A percentile compares a stretch with the other conserved stretches of the same genome.
Evolutionary conservation across 2,113 vertebrate species (phyloP).

Genomic region (Tyto alba): DNA sequence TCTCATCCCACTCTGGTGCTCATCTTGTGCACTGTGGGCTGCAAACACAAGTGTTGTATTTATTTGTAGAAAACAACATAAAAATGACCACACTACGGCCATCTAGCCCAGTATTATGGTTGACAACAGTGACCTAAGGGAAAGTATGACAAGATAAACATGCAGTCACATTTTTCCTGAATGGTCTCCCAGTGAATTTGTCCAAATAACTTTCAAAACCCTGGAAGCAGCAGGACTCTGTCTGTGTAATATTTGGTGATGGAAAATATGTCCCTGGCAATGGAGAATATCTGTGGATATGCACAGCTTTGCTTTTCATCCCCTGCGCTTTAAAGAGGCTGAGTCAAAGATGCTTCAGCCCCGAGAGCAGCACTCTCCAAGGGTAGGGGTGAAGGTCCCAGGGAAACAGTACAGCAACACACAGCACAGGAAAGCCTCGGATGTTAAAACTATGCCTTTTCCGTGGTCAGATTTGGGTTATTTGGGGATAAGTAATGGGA

Average conservation of each 20-base stretch:
- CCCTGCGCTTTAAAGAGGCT: neutral
- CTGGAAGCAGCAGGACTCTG: neutral
- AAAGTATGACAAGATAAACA: slow-evolving; percentile 50
- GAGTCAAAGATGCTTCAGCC: neutral
- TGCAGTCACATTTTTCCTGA: slow-evolving; percentile 38
- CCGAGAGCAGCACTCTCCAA: neutral
- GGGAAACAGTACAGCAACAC: neutral
- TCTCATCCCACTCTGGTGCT: neutral
- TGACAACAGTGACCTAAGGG: neutral
- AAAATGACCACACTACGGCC: neutral
- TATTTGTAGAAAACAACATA: neutral
- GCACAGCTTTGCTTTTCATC: neutral
- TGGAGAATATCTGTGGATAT: neutral
- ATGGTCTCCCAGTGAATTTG: slow-evolving; percentile 2
- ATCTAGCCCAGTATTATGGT: neutral
- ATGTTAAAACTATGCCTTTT: neutral
- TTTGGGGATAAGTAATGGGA: neutral
- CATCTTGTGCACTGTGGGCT: neutral
- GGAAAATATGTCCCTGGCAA: slow-evolving; percentile 23
- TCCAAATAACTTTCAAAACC: slow-evolving; percentile 14
- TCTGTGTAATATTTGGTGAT: neutral
- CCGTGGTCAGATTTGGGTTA: neutral
- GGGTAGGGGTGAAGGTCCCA: neutral
- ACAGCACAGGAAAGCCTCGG: neutral
- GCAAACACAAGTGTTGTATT: neutral